These are phyloP conservation scores for Conomelus anceps DNA, from an alignment of 2,888 invertebrate genomes.

Conservation along the genomic window DNA sequence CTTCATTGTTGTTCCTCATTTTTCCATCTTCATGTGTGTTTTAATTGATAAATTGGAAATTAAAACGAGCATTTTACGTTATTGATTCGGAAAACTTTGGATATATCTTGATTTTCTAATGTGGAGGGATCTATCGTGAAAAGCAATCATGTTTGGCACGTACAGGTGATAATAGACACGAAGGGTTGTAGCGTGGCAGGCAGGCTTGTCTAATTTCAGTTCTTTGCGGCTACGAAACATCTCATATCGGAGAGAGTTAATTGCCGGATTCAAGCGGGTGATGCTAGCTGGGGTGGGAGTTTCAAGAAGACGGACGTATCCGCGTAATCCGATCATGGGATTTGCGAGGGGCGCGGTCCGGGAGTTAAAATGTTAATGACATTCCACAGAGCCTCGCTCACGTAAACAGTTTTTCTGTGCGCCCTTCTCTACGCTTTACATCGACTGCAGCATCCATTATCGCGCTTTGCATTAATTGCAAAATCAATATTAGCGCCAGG, in stretches of 20 bases:
- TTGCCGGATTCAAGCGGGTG: background rate
- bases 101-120: too few relatives aligned
- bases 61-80: too few relatives aligned
- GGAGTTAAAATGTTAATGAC: conserved; percentile 12
- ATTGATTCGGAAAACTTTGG: too few relatives aligned
- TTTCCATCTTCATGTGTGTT: too few relatives aligned
- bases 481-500: conserved; percentile 36
- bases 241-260: background rate
- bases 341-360: background rate
- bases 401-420: conserved; percentile 9
- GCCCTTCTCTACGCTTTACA: background rate
- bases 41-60: too few relatives aligned
- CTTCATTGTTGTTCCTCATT: too few relatives aligned
- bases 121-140: too few relatives aligned
- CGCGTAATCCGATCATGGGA: background rate
- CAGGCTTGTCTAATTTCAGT: background rate
- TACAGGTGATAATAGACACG: background rate
- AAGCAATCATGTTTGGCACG: background rate
- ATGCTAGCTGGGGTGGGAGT: background rate
- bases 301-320: background rate
- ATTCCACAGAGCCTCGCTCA: conserved; percentile 3
- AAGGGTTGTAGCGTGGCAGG: background rate
- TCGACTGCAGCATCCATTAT: conserved; percentile 34
- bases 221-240: background rate
- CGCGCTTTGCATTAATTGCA: conserved; percentile 39